Evolutionary conservation across 2,113 vertebrate species (phyloP).

Genomic region (Heteronetta atricapilla): DNA sequence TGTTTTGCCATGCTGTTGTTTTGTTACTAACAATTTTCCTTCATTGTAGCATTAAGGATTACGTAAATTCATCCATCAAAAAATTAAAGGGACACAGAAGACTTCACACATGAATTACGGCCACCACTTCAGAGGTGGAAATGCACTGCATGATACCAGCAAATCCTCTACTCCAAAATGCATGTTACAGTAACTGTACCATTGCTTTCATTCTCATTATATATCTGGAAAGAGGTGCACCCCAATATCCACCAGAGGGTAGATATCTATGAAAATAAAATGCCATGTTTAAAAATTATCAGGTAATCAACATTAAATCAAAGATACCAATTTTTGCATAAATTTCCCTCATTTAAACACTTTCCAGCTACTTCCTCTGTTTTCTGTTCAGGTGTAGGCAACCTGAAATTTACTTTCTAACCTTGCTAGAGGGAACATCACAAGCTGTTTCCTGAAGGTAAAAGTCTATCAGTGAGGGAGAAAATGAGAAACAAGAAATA

Average conservation of each 20-base stretch:
- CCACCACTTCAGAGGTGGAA: background rate
- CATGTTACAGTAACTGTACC: background rate
- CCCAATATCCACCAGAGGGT: background rate
- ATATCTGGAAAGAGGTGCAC: background rate
- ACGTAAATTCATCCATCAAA: background rate
- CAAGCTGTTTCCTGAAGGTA: background rate
- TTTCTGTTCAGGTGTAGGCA: background rate
- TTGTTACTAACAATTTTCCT: background rate
- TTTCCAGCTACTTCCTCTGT: background rate
- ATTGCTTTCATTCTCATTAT: background rate
- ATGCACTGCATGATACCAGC: background rate
- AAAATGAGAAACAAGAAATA: background rate
- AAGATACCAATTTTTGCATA: background rate
- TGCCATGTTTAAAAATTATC: background rate
- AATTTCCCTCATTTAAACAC: background rate
- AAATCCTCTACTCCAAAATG: background rate
- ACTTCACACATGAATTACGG: background rate
- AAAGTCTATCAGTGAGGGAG: background rate
- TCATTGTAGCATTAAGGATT: background rate
- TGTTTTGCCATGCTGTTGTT: background rate
- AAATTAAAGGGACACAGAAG: background rate
- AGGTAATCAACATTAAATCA: background rate
- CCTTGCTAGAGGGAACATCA: background rate
- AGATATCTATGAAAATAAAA: background rate
- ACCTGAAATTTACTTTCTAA: background rate